Base-by-base conservation (phyloP, 2,888 invertebrate genomes). In the Noctua pronuba region DNA sequence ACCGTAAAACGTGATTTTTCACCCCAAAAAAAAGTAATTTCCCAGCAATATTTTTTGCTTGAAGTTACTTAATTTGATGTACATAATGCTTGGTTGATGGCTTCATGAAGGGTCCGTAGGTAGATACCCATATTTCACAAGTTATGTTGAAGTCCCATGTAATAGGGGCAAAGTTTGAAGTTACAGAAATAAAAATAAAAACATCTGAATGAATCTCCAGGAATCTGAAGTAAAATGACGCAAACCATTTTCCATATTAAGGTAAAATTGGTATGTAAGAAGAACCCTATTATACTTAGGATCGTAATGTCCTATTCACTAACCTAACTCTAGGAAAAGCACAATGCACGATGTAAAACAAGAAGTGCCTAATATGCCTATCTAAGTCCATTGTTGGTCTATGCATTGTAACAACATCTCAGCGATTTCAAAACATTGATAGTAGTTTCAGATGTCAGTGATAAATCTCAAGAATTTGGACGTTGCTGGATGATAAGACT, bases 381-480 rank as follows among this genome's bases (percentile, higher is more conserved):
- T 28, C 35, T 21, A 18, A 8, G n/a, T 65, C 41, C n/a, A 31
- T 62, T 70, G 64, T 65, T 55, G 58, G 16, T 3, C 31, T 58
- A 49, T 28, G 11, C n/a, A 38, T 31, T 67, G 35, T 58, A 18
- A 24, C 49, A 73, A 49, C 28, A 55, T 46, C 60, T 75, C 69
- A 55, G n/a, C 16, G 38, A 82, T 86, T 66, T 75, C 82, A 82
- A 75, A 86, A 83, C 21, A 72, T 70, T 44, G 70, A 82, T 71
- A 67, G 46, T 31, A 52, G 41, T 68, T 41, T 82, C 69, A 69
- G 18, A 52, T 68, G 62, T 82, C 83, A 75, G 41, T 41, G 83
- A 82, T 82, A 82, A 71, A 82, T 70, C 76, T 67, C n/a, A 68
- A 68, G 62, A 75, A 82, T 70, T 82, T 49, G 44, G 46, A 62